These are phyloP conservation scores for Rhopalosiphum maidis DNA, from an alignment of 1,140 invertebrate genomes.

Conservation along the genomic window DNA sequence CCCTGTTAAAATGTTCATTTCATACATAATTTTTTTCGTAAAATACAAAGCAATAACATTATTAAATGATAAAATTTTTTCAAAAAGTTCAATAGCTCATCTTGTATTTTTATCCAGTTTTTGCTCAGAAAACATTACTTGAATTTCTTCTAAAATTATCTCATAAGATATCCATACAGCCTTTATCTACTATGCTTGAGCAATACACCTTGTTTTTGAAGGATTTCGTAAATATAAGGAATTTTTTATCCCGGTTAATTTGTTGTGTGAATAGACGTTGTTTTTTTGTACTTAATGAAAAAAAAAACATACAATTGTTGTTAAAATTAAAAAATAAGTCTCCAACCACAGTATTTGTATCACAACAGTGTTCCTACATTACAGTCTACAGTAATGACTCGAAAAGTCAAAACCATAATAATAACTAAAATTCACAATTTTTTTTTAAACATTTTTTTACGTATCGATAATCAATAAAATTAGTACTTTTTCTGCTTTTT, in stretches of 20 bases:
- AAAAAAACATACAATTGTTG: background rate
- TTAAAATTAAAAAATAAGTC: conserved; percentile 4
- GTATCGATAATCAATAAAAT: too few relatives aligned
- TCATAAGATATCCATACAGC: conserved; percentile 9
- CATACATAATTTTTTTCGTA: conserved; percentile 30
- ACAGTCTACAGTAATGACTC: too few relatives aligned
- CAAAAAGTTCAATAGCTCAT: background rate
- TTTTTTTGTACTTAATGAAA: too few relatives aligned
- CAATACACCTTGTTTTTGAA: conserved; percentile 34
- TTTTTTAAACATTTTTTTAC: too few relatives aligned
- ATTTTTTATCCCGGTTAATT: background rate
- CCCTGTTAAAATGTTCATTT: conserved; percentile 11
- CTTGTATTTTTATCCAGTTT: too few relatives aligned
- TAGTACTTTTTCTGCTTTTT: too few relatives aligned
- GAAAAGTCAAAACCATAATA: too few relatives aligned
- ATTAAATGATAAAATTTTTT: conserved; percentile 15
- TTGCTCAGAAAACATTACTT: background rate
- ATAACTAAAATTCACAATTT: too few relatives aligned
- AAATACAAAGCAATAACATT: background rate
- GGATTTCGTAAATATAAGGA: background rate
- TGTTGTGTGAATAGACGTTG: background rate
- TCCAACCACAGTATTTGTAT: background rate
- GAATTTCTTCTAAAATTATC: background rate
- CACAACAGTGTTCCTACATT: background rate
- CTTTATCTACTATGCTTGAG: background rate